These are phyloP conservation scores for Centrocercus urophasianus DNA, from an alignment of 2,113 vertebrate species.

Conservation along the genomic window DNA sequence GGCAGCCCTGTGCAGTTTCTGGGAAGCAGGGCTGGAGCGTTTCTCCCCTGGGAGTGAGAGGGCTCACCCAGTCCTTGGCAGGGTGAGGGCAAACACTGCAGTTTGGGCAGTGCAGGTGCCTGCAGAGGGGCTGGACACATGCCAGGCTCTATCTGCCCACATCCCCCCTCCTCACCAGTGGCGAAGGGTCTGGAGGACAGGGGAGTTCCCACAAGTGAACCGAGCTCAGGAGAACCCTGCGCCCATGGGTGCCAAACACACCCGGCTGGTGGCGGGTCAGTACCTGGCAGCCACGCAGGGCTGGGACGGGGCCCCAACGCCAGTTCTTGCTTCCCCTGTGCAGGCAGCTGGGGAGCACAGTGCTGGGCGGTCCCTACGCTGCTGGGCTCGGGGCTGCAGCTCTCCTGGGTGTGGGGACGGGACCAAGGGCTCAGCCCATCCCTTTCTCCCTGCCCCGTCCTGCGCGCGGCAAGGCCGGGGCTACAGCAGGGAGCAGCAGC, in stretches of 20 bases:
- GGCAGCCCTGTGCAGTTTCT: too few species aligned
- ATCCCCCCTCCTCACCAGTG: fast-evolving
- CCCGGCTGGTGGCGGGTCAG: too few species aligned
- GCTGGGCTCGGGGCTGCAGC: not conserved
- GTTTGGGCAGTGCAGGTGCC: not conserved
- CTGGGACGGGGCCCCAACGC: too few species aligned
- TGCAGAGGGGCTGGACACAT: not conserved
- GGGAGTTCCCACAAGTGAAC: not conserved
- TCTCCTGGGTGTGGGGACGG: fast-evolving
- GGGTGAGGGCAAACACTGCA: not conserved
- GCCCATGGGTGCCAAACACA: too few species aligned
- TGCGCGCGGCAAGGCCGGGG: fast-evolving
- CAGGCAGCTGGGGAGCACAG: too few species aligned
- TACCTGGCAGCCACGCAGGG: too few species aligned
- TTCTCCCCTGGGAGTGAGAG: not conserved
- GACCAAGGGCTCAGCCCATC: fast-evolving
- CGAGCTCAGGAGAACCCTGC: not conserved
- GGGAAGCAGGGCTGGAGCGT: fast-evolving
- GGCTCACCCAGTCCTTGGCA: fast-evolving
- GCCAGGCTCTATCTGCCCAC: not conserved
- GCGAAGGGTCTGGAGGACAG: too few species aligned
- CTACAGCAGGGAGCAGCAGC: too few species aligned
- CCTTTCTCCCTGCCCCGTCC: not conserved
- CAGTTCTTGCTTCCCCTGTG: too few species aligned
- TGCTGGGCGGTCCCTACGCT: too few species aligned